Percentiles rank a stretch among this genome's conserved stretches.
phyloP scores from a whole-genome alignment of 2,888 invertebrate genomes.

The Prosapia bicincta region DNA sequence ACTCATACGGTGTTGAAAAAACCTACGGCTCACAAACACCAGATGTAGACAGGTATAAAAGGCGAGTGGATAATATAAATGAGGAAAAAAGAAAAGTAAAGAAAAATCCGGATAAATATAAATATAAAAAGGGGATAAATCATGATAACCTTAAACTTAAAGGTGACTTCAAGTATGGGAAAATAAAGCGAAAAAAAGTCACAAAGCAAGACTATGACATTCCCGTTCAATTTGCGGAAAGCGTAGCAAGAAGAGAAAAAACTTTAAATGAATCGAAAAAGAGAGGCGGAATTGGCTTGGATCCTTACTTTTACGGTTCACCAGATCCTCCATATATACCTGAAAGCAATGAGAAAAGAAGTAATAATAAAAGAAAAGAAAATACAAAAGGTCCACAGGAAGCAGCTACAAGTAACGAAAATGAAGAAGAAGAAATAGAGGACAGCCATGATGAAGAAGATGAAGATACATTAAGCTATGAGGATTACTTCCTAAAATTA shows the following conservation, averaged over 20 bases:
- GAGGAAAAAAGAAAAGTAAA: constrained; percentile 3
- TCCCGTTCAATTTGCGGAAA: constrained; percentile 8
- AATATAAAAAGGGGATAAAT: neutral
- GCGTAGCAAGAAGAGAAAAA: neutral
- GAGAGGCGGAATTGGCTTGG: constrained; percentile 24
- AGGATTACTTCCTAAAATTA: constrained; percentile 48
- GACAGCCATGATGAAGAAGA: constrained; percentile 48
- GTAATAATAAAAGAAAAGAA: constrained; percentile 20
- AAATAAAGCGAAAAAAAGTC: constrained; percentile 17
- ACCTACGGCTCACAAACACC: constrained; percentile 35
- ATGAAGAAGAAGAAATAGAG: constrained; percentile 31
- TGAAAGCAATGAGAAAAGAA: constrained; percentile 8
- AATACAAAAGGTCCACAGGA: constrained; percentile 32
- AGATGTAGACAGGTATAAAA: constrained; percentile 6
- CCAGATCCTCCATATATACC: constrained; percentile 20
- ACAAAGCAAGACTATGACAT: neutral
- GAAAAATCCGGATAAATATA: neutral
- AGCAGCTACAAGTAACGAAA: constrained; percentile 42
- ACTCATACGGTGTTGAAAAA: constrained; percentile 43
- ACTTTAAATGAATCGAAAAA: constrained; percentile 9
- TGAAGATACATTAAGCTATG: constrained; percentile 42
- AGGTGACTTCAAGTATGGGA: constrained; percentile 6
- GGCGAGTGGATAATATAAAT: constrained; percentile 4
- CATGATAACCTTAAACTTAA: neutral
- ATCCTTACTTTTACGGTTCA: constrained; percentile 29